These are phyloP conservation scores for Zoanthus solanderi DNA, from an alignment of 92 coral and sea anemone genomes.

Conservation along the genomic window DNA sequence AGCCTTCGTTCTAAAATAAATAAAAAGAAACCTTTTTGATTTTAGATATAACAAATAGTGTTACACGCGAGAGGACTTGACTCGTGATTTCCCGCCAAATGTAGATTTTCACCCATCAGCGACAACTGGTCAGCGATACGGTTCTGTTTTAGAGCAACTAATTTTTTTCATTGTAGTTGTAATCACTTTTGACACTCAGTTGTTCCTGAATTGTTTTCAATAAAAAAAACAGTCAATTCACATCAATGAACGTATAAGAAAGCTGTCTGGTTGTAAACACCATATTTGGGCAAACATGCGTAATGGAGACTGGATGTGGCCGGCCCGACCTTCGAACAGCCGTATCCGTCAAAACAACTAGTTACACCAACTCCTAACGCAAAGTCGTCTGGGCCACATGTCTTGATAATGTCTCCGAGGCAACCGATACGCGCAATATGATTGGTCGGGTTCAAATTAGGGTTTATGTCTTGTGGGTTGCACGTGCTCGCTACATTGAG, in stretches of 20 bases:
- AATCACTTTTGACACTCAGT: too few relatives aligned
- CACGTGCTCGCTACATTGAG: conserved; percentile 87
- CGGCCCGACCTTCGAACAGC: conserved; percentile 87
- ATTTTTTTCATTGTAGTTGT: not conserved
- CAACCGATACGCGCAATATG: conserved; percentile 91
- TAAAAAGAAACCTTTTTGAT: too few relatives aligned
- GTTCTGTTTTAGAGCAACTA: not conserved
- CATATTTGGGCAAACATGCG: conserved; percentile 86
- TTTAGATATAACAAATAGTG: not conserved
- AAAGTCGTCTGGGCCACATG: conserved; percentile 92
- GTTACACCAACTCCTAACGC: conserved; percentile 89
- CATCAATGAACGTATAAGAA: conserved; percentile 72
- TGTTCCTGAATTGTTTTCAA: not conserved
- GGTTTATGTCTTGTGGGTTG: conserved; percentile 89
- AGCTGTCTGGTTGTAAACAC: conserved; percentile 82
- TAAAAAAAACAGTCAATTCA: not conserved
- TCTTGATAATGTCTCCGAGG: conserved; percentile 81
- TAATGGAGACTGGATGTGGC: conserved; percentile 80
- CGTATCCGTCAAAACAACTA: conserved; percentile 89
- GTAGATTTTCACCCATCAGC: conserved; percentile 76
- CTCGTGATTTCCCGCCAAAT: not conserved
- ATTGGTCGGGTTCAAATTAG: conserved; percentile 93
- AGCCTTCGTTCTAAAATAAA: not conserved
- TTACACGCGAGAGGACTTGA: not conserved
- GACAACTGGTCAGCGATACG: conserved; percentile 76